A percentile compares a stretch with the other conserved stretches of the same genome.
Conservation (phyloP, 2,888 invertebrate species). For the Cryptosula pallasiana region DNA sequence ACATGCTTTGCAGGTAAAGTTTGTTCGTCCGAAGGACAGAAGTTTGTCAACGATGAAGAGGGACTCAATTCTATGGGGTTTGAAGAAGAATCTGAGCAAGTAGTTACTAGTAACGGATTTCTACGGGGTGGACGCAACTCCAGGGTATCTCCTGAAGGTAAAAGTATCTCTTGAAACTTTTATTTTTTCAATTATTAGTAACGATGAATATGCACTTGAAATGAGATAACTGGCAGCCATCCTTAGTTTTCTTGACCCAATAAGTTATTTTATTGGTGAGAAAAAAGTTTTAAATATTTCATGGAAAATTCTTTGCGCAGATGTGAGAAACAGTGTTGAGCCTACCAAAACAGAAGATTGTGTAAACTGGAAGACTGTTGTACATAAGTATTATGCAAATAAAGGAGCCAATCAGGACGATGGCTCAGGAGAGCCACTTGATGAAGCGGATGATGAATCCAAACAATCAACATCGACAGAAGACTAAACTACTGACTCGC, state of each 20-base stretch:
- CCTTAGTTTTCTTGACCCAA: too few species aligned
- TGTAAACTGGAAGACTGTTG: slow-evolving; percentile 47
- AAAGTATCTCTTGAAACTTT: too few species aligned
- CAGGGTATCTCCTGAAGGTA: slow-evolving; percentile 43
- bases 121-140: slow-evolving; percentile 37
- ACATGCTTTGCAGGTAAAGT: slow-evolving; percentile 38
- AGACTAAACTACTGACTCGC: too few species aligned
- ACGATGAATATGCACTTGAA: too few species aligned
- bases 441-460: not conserved
- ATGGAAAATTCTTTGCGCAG: too few species aligned
- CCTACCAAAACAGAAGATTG: slow-evolving; percentile 47
- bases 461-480: not conserved
- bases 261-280: too few species aligned
- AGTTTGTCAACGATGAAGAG: slow-evolving; percentile 44
- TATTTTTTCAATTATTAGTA: too few species aligned
- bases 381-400: slow-evolving; percentile 37
- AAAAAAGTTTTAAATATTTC: too few species aligned
- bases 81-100: not conserved
- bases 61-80: slow-evolving; percentile 37
- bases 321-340: not conserved
- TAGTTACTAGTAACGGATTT: slow-evolving; percentile 32
- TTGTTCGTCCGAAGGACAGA: slow-evolving; percentile 41
- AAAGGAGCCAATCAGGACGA: slow-evolving; percentile 26
- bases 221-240: too few species aligned
- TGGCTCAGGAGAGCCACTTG: not conserved